Percentiles rank a stretch among this genome's conserved stretches.
Conservation (phyloP, 2,113 vertebrate species). For the Syngnathus scovelli region DNA sequence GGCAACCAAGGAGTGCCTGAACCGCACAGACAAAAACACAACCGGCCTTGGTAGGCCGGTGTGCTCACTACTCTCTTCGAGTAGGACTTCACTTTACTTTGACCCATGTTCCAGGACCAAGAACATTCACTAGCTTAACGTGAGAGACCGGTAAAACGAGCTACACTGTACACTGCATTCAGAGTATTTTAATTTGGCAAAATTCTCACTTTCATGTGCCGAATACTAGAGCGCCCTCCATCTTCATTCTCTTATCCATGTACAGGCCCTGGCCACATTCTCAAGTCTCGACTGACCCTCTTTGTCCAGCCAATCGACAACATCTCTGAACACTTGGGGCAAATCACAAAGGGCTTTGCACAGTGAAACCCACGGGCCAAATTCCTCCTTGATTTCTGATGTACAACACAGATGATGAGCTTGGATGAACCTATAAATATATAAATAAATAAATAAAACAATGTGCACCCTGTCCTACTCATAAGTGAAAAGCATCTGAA, state of each 20-base stretch:
- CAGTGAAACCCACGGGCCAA: constrained; percentile 54
- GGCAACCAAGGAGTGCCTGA: constrained; percentile 5
- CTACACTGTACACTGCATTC: constrained; percentile 60
- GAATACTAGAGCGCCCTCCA: constrained; percentile 37
- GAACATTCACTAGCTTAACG: constrained; percentile 42
- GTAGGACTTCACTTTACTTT: constrained; percentile 35
- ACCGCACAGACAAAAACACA: constrained; percentile 20
- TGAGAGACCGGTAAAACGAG: constrained; percentile 55
- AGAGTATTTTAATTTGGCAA: constrained; percentile 26
- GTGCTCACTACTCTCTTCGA: constrained; percentile 33
- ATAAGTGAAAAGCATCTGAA: constrained; percentile 69
- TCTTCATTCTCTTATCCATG: constrained; percentile 37
- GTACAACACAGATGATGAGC: constrained; percentile 56
- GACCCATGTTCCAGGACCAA: constrained; percentile 50
- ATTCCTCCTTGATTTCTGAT: constrained; percentile 52
- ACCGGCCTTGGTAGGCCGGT: background rate
- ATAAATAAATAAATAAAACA: constrained; percentile 72
- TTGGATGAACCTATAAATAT: constrained; percentile 74
- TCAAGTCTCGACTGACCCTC: constrained; percentile 51
- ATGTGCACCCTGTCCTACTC: constrained; percentile 66
- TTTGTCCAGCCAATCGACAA: constrained; percentile 72
- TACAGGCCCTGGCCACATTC: constrained; percentile 29
- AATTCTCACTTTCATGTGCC: constrained; percentile 40
- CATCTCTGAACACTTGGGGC: constrained; percentile 61
- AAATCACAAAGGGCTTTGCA: constrained; percentile 74